Conservation (phyloP, 1,140 invertebrate species). For the Rhagoletis zephyria region DNA sequence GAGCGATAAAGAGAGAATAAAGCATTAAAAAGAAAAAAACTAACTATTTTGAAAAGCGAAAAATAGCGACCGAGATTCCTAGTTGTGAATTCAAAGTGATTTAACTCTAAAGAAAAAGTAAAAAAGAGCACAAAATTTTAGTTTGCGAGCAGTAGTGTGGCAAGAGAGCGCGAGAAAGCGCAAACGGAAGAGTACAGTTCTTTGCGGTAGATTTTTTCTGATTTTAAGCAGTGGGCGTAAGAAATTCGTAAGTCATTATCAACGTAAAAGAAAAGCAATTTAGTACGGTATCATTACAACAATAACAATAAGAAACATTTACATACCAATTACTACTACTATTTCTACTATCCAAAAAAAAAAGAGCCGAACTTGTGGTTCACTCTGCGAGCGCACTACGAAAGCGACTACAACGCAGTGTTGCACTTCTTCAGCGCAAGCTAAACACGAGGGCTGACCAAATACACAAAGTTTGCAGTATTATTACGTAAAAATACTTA, state of each 20-base stretch:
- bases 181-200: neutral
- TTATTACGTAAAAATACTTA: constrained; percentile 37
- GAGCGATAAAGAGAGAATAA: neutral
- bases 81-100: constrained; percentile 52
- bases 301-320: constrained; percentile 40
- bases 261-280: constrained; percentile 51
- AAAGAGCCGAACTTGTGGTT: neutral
- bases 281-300: constrained; percentile 44
- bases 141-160: too few relatives aligned
- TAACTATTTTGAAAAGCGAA: neutral
- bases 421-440: constrained; percentile 12
- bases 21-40: neutral
- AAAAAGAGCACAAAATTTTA: neutral
- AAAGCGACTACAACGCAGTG: neutral
- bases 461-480: constrained; percentile 8
- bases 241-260: constrained; percentile 21
- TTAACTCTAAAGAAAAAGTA: constrained; percentile 21
- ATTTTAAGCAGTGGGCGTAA: neutral
- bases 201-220: too few relatives aligned
- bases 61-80: constrained; percentile 39
- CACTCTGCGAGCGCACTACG: neutral
- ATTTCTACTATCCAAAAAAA: constrained; percentile 15
- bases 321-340: constrained; percentile 17
- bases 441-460: neutral
- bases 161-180: neutral